Evolutionary conservation across 2,888 invertebrate genomes (phyloP), one percentile per base, ranked within the genome.

Genomic region (Bedellia somnulentella): DNA sequence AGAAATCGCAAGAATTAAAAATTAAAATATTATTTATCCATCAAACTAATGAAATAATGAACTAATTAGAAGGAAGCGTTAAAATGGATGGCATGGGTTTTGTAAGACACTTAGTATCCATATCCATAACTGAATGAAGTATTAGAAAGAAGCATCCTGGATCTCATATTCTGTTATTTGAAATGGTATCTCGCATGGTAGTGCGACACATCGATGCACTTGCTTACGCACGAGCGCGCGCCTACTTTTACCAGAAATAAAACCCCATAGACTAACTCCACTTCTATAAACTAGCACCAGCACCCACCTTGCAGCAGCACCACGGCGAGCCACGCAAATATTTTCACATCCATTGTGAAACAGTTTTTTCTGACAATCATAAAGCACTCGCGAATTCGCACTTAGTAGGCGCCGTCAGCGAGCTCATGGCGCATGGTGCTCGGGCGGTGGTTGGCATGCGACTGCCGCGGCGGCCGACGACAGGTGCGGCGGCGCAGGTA

Each of bases 401-500:
- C 23, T 14, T 21, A 14, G 13, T 5, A 6, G 11, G 9, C 2
- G 24, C 6, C 11, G 11, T n/a, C 5, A 14, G n/a, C 15, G n/a
- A n/a, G 21, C 15, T 47, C 64, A 63, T 66, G 29, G 29, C 64
- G 57, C 55, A 57, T 43, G 36, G 31, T 37, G 29, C 41, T 37
- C 46, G 35, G 18, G 35, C 44, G 39, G 38, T 52, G 44, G 47
- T 45, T 46, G 42, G 37, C 37, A 47, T 38, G 47, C 47, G 47
- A 66, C 61, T 66, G 56, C 41, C 31, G 24, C 34, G 28, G 32
- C 35, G 25, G 23, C 15, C 24, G 18, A 40, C 40, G 45, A 48
- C 62, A 61, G 57, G 62, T 60, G 44, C 41, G 43, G 39, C 48
- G 31, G 24, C 49, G 50, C 48, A 39, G 39, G 41, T 41, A 31